Evolutionary conservation across 2,888 invertebrate species (phyloP), one percentile per base, ranked within the genome.

Genomic region (Hemithea aestivaria): DNA sequence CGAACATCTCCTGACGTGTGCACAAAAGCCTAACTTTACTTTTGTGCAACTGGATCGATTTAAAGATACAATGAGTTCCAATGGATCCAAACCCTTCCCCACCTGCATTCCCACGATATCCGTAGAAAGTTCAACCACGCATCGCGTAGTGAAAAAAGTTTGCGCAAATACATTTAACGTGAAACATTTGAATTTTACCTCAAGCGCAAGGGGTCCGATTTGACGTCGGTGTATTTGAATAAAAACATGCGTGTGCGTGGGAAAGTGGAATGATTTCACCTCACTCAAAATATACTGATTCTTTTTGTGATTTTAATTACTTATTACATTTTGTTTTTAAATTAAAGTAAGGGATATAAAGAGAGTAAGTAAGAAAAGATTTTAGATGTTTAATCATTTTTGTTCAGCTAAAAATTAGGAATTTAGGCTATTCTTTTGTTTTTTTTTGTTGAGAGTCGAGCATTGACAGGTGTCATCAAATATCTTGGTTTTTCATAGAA

Each of bases 71-170:
- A 78, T 77, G 74, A 70, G 62, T 53, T 46, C 48, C 56, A 53
- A 45, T 56, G 39, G 49, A 45, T 46, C 43, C 54, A 53, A 83
- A 82, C 85, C 84, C 84, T 83, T 84, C 81, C 74, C 63, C 85
- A 85, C 85, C 82, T 87, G 85, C 85, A 73, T 85, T 84, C 87
- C 85, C 85, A 85, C 87, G 85, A 70, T 73, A 55, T 31, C 49
- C 45, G 58, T 79, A 83, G 85, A 85, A 85, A 85, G 87, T 83
- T 64, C 65, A 67, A 60, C 66, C 58, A 65, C 62, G 63, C 56
- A 66, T 63, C 35, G 50, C 44, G 44, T 32, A 26, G 20, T 38
- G 54, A 75, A 76, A 78, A 83, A 80, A 74, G 34, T 64, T 75
- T 84, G 84, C 79, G 83, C 83, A 85, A 87, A 80, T 69, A 75